Base-by-base conservation (phyloP, 2,888 invertebrate species). In the Rhingia rostrata region DNA sequence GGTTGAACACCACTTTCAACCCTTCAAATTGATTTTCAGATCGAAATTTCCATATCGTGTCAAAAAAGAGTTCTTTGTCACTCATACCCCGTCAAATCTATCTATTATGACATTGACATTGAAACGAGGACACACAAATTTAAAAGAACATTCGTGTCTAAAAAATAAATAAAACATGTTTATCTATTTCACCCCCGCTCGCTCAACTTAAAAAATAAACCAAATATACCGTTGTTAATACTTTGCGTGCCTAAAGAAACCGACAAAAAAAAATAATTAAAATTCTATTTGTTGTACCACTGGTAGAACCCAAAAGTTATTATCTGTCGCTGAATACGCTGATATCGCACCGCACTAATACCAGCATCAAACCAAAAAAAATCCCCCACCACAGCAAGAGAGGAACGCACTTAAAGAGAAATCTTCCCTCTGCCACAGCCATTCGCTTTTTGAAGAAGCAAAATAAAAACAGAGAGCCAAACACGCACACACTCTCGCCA, bases 271-370 rank as follows among this genome's bases (percentile, higher is more conserved):
- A 10, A 12, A 5, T 10, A 43, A 43, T 43, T 43, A 12, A 12
- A 63, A 64, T 49, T 63, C 12, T 12, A 37, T 45, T 30, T 54
- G 45, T 56, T 75, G 51, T 51, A 61, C 60, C 51, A 58, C n/a
- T 30, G 41, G 35, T 60, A 77, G 37, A 69, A 77, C 77, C 67
- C 77, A 77, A 77, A 69, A 77, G 67, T 61, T 60, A 67, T 69
- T 77, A 77, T 77, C 77, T 77, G 77, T 54, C 61, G 69, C 77
- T n/a, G n/a, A n/a, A n/a, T n/a, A n/a, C n/a, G n/a, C n/a, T 77
- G 67, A 77, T 77, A 77, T 12, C 35, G 22, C 47, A 43, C 22
- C 22, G 22, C 22, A 22, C 22, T 22, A 22, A 2, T 22, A 22
- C 22, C 22, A 30, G 9, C 53, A 49, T 30, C 10, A 49, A 77